Percentiles rank a stretch among this genome's conserved stretches.
Conservation (phyloP, 2,888 invertebrate species). For the Macropis europaea region DNA sequence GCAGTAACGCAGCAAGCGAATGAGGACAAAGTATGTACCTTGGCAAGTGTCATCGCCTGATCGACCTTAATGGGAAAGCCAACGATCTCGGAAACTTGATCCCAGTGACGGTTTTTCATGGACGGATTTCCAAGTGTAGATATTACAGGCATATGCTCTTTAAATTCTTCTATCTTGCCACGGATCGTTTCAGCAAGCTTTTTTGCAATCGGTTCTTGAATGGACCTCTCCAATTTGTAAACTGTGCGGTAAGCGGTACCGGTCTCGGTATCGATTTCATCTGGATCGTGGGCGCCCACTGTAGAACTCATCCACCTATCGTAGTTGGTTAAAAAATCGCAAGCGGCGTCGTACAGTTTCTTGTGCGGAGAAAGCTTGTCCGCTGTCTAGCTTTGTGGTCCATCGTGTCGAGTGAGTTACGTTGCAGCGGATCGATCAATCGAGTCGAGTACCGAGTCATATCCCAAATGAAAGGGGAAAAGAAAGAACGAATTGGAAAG, state of each 20-base stretch:
- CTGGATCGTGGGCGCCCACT: constrained; percentile 92
- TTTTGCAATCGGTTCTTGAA: constrained; percentile 86
- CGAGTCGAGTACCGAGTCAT: too few species aligned
- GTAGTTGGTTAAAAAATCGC: constrained; percentile 91
- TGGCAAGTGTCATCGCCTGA: constrained; percentile 89
- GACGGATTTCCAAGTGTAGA: constrained; percentile 97
- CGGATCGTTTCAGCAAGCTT: constrained; percentile 87
- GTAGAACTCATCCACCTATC: constrained; percentile 91
- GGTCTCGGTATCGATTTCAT: constrained; percentile 91
- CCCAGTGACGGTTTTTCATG: constrained; percentile 95
- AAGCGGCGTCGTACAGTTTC: constrained; percentile 93
- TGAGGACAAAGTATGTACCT: constrained; percentile 81
- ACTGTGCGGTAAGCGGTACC: constrained; percentile 87
- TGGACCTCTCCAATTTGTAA: constrained; percentile 93
- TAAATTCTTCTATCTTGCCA: constrained; percentile 91
- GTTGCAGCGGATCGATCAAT: too few species aligned
- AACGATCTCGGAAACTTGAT: constrained; percentile 95
- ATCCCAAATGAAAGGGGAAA: too few species aligned
- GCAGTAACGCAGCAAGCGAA: not conserved
- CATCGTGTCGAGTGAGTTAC: not conserved
- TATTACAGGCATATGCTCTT: constrained; percentile 93
- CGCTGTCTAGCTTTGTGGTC: constrained; percentile 81
- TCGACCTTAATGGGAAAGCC: constrained; percentile 95
- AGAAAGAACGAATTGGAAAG: not conserved
- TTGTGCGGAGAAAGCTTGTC: constrained; percentile 93